phyloP scores from a whole-genome alignment of 1,140 invertebrate species.

The Drosophila sechellia region DNA sequence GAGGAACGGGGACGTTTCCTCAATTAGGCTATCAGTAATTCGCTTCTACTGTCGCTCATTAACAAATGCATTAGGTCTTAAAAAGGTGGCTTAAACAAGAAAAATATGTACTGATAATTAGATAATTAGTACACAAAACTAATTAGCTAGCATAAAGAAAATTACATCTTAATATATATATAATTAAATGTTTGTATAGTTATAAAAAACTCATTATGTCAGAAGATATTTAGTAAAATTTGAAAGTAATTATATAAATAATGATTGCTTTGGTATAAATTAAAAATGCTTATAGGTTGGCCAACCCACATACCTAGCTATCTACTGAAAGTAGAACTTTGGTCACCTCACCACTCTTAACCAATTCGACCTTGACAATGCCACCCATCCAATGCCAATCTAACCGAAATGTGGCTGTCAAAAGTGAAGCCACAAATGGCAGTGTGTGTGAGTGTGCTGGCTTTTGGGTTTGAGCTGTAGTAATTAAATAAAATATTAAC shows the following conservation, averaged over 20 bases:
- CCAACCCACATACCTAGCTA: no score
- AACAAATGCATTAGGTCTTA: not conserved
- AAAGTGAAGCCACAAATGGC: conserved; percentile 3
- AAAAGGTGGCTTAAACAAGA: not conserved
- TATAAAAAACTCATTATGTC: no score
- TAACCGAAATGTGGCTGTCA: conserved; percentile 20
- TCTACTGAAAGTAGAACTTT: not conserved
- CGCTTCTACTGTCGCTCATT: conserved; percentile 10
- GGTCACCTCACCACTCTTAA: not conserved
- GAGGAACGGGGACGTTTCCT: conserved; percentile 17
- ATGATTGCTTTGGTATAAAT: no score
- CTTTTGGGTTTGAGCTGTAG: conserved; percentile 14
- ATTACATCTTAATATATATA: no score
- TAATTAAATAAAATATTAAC: conserved; percentile 63
- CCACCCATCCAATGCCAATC: conserved; percentile 13
- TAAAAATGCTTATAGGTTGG: no score
- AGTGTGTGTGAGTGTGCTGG: not conserved
- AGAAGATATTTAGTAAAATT: no score
- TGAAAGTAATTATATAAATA: no score
- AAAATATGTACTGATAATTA: no score
- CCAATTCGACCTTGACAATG: conserved; percentile 33
- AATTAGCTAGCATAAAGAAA: no score
- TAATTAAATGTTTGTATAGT: no score
- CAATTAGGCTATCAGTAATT: conserved; percentile 43
- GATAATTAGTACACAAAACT: no score